A percentile compares a stretch with the other conserved stretches of the same genome.
phyloP scores from a whole-genome alignment of 2,797 vertebrate genomes.

The Falco concolor region DNA sequence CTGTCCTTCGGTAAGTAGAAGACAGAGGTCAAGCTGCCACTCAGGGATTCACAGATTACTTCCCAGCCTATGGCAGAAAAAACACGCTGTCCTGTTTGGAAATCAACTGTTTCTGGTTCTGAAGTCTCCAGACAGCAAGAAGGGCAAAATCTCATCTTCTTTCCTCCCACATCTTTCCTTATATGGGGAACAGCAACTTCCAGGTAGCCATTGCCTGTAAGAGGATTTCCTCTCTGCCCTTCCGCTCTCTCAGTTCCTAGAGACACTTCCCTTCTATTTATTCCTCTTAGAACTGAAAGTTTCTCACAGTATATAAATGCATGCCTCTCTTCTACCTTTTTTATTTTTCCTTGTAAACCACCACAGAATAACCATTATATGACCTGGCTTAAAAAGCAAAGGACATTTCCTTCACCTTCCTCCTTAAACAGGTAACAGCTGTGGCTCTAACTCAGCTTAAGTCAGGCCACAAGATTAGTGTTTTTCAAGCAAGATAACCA shows the following conservation, averaged over 20 bases:
- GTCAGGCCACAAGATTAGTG: background rate
- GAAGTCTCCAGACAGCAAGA: background rate
- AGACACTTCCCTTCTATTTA: background rate
- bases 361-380: background rate
- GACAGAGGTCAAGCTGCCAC: background rate
- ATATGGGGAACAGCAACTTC: background rate
- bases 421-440: conserved; percentile 11
- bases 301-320: background rate
- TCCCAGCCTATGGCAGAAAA: background rate
- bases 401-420: background rate
- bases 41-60: background rate
- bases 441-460: conserved; percentile 13
- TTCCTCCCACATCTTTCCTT: background rate
- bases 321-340: background rate
- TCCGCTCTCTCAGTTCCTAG: background rate
- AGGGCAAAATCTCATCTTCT: background rate
- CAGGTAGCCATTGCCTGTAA: background rate
- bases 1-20: background rate
- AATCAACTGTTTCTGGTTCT: background rate
- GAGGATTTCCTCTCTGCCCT: background rate
- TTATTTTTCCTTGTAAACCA: background rate
- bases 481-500: background rate
- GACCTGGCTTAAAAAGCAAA: background rate
- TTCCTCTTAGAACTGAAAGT: background rate
- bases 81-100: background rate